Evolutionary conservation across 2,888 invertebrate genomes (phyloP).

Genomic region (Spilarctia lutea): DNA sequence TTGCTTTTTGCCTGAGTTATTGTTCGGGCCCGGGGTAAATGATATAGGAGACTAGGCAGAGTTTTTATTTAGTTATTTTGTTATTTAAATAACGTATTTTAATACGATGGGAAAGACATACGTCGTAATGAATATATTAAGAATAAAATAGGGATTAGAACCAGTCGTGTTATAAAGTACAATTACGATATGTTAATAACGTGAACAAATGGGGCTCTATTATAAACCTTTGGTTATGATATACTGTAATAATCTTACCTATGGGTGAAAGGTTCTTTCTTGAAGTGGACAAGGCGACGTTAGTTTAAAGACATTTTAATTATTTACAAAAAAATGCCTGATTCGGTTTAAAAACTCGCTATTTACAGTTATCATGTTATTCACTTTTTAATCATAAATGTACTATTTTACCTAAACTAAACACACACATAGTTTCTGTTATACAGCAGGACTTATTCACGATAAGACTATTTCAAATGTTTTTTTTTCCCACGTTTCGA

Average conservation of each 20-base stretch:
- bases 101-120: slow-evolving; percentile 82
- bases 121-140: slow-evolving; percentile 84
- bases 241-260: slow-evolving; percentile 43
- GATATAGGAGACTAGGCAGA: slow-evolving; percentile 69
- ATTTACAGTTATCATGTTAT: not conserved
- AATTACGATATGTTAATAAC: slow-evolving; percentile 76
- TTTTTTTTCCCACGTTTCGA: no score
- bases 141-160: slow-evolving; percentile 72
- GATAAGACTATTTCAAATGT: no score
- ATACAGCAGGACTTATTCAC: no score
- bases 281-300: not conserved
- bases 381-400: not conserved
- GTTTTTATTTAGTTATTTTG: slow-evolving; percentile 77
- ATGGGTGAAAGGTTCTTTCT: slow-evolving; percentile 35
- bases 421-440: no score
- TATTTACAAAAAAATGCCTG: not conserved
- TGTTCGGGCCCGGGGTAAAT: slow-evolving; percentile 74
- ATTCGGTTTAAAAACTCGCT: not conserved
- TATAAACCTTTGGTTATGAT: slow-evolving; percentile 53
- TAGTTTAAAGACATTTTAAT: not conserved
- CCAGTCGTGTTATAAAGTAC: slow-evolving; percentile 76
- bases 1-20: slow-evolving; percentile 82
- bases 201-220: slow-evolving; percentile 71
- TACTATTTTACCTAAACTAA: no score
- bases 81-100: slow-evolving; percentile 80